phyloP scores from a whole-genome alignment of 2,113 vertebrate genomes.

The Cyrtonyx montezumae region DNA sequence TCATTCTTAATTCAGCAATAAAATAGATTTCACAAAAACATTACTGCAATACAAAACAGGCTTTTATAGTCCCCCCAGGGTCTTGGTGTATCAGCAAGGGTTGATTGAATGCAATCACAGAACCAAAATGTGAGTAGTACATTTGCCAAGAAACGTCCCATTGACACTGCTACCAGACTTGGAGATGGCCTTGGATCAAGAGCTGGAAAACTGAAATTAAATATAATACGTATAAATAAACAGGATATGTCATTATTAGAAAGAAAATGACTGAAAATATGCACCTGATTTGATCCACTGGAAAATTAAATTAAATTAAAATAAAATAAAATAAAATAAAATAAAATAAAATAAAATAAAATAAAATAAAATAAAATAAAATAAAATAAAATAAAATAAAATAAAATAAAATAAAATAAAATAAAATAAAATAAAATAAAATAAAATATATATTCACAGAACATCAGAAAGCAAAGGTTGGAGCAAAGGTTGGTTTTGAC shows the following conservation, averaged over 20 bases:
- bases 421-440: too few relatives aligned
- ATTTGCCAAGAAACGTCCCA: constrained; percentile 20
- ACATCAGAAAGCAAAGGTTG: not conserved
- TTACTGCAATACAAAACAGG: constrained; percentile 1
- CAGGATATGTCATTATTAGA: not conserved
- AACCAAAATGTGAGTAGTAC: constrained; percentile 21
- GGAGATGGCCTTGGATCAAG: not conserved
- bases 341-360: too few relatives aligned
- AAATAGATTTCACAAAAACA: constrained; percentile 33
- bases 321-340: too few relatives aligned
- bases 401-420: too few relatives aligned
- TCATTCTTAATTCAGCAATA: constrained; percentile 40
- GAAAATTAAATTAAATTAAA: too few relatives aligned
- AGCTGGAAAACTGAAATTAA: not conserved
- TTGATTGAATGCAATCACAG: not conserved
- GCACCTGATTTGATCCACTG: not conserved
- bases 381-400: too few relatives aligned
- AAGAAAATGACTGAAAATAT: not conserved
- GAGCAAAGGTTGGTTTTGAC: not conserved
- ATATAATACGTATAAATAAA: not conserved
- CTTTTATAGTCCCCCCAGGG: constrained; percentile 28
- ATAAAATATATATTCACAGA: not conserved
- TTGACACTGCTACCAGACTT: constrained; percentile 14
- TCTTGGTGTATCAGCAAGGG: not conserved
- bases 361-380: too few relatives aligned